Evolutionary conservation across 2,113 vertebrate species (phyloP).

Genomic region (Willisornis vidua): DNA sequence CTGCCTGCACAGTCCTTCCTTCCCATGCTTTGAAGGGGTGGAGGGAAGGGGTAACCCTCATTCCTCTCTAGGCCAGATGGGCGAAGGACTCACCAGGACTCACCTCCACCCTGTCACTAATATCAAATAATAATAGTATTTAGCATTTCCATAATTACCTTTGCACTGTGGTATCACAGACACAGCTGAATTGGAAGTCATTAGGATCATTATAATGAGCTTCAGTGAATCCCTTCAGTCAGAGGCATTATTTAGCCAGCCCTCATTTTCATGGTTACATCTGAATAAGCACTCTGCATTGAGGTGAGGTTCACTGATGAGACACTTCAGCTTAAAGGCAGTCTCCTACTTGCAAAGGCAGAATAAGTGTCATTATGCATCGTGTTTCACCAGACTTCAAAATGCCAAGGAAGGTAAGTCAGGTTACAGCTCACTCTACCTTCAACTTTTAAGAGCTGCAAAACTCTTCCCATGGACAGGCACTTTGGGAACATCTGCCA

Average conservation of each 20-base stretch:
- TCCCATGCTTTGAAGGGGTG: not conserved
- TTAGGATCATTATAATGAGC: slow-evolving; percentile 42
- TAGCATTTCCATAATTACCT: slow-evolving; percentile 49
- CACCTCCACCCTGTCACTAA: slow-evolving; percentile 44
- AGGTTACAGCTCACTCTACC: slow-evolving; percentile 27
- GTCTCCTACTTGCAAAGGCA: slow-evolving; percentile 45
- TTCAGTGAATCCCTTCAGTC: slow-evolving; percentile 47
- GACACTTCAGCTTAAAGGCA: slow-evolving; percentile 2
- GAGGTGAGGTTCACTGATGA: slow-evolving; percentile 38
- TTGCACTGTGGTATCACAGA: slow-evolving; percentile 36
- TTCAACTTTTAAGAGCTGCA: not conserved
- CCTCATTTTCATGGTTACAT: slow-evolving; percentile 27
- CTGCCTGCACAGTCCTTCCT: not conserved
- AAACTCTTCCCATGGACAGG: not conserved
- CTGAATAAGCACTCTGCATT: slow-evolving; percentile 40
- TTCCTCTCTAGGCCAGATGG: slow-evolving; percentile 34
- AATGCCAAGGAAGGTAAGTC: slow-evolving; percentile 36
- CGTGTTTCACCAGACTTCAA: slow-evolving; percentile 47
- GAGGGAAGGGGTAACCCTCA: slow-evolving; percentile 19
- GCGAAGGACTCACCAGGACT: slow-evolving; percentile 10
- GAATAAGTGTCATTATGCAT: slow-evolving; percentile 33
- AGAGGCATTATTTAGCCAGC: slow-evolving; percentile 22
- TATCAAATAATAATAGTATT: slow-evolving; percentile 66
- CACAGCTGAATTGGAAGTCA: slow-evolving; percentile 51
- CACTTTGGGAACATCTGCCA: not conserved